These are phyloP conservation scores for Aphidius ervi DNA, from an alignment of 1,140 invertebrate genomes.

Conservation along the genomic window DNA sequence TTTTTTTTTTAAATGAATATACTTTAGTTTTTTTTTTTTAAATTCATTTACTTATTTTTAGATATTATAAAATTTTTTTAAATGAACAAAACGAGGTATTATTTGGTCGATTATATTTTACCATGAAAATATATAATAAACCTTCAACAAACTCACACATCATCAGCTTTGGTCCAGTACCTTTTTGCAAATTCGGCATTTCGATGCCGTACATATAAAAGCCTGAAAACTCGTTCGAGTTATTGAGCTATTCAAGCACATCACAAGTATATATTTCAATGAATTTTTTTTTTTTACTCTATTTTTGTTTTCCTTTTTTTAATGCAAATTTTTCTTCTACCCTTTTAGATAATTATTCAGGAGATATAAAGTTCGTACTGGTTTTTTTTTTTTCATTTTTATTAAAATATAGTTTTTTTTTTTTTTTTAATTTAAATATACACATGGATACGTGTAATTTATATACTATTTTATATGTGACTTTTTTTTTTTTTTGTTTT, in stretches of 20 bases:
- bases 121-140: too few species aligned
- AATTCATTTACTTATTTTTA: too few species aligned
- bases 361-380: too few species aligned
- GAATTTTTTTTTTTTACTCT: conserved; percentile 6
- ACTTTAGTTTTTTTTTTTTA: neutral
- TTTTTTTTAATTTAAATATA: too few species aligned
- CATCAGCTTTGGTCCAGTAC: too few species aligned
- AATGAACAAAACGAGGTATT: conserved; percentile 2
- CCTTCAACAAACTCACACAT: too few species aligned
- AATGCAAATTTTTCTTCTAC: too few species aligned
- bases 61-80: conserved; percentile 3
- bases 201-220: conserved; percentile 3
- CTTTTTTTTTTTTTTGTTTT: too few species aligned
- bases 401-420: neutral
- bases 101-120: neutral
- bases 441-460: too few species aligned
- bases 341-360: too few species aligned
- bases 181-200: conserved; percentile 9
- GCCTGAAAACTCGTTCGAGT: conserved; percentile 1
- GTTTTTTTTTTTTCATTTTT: neutral
- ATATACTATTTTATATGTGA: too few species aligned
- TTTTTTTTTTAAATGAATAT: neutral
- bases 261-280: neutral
- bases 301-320: neutral
- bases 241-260: conserved; percentile 9